A percentile compares a stretch with the other conserved stretches of the same genome.
phyloP scores from a whole-genome alignment of 2,888 invertebrate species.

The Clusia tigrina region DNA sequence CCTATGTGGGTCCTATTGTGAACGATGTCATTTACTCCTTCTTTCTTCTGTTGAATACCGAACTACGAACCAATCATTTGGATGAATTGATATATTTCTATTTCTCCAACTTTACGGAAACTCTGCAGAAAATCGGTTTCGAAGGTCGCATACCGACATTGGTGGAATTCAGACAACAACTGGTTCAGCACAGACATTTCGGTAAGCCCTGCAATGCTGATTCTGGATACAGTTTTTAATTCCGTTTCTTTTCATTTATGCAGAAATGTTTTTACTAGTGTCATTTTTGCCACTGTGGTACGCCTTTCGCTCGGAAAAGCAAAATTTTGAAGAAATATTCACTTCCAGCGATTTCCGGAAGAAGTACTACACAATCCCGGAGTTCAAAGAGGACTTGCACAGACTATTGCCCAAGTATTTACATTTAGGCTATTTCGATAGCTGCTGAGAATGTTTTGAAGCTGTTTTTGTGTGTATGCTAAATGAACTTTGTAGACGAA shows the following conservation, averaged over 20 bases:
- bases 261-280: constrained; percentile 29
- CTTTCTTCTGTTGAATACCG: constrained; percentile 41
- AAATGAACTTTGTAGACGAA: too few species aligned
- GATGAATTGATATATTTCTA: constrained; percentile 45
- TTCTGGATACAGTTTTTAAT: too few species aligned
- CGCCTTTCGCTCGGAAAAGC: constrained; percentile 1
- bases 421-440: constrained; percentile 43
- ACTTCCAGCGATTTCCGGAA: constrained; percentile 16
- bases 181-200: constrained; percentile 35
- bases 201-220: constrained; percentile 35
- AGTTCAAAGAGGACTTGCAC: constrained; percentile 27
- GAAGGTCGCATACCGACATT: constrained; percentile 40
- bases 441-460: neutral
- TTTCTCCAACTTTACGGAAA: constrained; percentile 40
- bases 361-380: constrained; percentile 10
- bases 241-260: neutral
- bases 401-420: constrained; percentile 37
- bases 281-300: constrained; percentile 29
- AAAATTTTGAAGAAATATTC: constrained; percentile 19
- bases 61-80: constrained; percentile 34
- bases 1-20: constrained; percentile 42
- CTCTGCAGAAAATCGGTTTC: constrained; percentile 40
- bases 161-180: constrained; percentile 36
- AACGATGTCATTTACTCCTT: constrained; percentile 44
- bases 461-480: too few species aligned